These are phyloP conservation scores for Myrmecobius fasciatus DNA, from an alignment of 2,113 vertebrate genomes.

Conservation along the genomic window DNA sequence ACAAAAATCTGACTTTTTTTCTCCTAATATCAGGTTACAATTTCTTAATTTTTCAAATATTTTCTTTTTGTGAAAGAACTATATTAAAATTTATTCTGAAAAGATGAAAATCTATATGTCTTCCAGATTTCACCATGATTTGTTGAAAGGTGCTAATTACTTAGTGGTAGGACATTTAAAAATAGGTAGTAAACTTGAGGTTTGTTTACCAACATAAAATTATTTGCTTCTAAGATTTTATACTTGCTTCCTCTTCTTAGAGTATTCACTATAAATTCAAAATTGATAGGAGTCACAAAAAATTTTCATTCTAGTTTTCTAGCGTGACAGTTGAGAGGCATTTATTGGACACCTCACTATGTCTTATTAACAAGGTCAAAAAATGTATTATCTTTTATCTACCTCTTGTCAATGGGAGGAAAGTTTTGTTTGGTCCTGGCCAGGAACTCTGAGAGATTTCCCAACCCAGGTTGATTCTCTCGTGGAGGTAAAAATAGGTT, in stretches of 20 bases:
- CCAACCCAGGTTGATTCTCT: neutral
- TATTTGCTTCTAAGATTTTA: neutral
- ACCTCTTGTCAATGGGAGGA: neutral
- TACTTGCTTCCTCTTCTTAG: neutral
- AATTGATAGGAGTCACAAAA: neutral
- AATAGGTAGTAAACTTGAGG: neutral
- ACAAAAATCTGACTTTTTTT: too few relatives aligned
- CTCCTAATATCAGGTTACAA: neutral
- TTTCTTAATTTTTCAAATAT: neutral
- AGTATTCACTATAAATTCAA: neutral
- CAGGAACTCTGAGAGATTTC: neutral
- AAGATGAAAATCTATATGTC: neutral
- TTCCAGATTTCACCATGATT: neutral
- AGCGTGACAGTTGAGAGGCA: neutral
- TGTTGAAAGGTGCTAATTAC: neutral
- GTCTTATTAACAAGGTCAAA: neutral
- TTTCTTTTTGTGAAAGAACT: neutral
- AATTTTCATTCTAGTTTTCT: neutral
- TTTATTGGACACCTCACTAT: neutral
- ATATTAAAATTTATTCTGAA: neutral
- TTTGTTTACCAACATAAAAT: neutral
- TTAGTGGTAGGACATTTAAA: neutral
- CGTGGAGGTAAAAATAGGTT: neutral
- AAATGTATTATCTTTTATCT: neutral
- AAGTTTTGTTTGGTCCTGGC: neutral